phyloP scores from a whole-genome alignment of 1,140 invertebrate species.

The Artemia franciscana region DNA sequence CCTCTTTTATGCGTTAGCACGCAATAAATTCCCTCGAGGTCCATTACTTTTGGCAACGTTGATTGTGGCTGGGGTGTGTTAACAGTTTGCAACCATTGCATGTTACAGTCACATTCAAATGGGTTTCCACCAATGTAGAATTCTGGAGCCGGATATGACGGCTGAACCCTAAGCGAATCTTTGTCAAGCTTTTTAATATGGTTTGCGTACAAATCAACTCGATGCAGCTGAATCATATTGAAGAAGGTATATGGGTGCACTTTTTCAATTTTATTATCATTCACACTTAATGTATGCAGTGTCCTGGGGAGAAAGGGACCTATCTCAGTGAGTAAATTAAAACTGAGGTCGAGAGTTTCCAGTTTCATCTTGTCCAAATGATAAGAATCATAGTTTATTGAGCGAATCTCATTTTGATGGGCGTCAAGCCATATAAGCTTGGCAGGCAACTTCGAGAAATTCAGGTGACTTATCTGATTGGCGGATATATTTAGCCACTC shows the following conservation, averaged over 20 bases:
- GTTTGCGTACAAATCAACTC: conserved; percentile 64
- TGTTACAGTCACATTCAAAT: conserved; percentile 42
- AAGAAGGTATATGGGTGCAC: conserved; percentile 59
- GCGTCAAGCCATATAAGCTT: conserved; percentile 75
- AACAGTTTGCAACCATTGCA: conserved; percentile 59
- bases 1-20: conserved; percentile 63
- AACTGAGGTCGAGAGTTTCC: conserved; percentile 54
- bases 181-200: conserved; percentile 55
- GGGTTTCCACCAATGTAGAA: conserved; percentile 71
- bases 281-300: conserved; percentile 50
- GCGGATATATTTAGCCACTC: conserved; percentile 70
- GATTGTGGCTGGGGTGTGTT: conserved; percentile 35
- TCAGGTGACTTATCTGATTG: conserved; percentile 65
- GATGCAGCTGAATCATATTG: conserved; percentile 51
- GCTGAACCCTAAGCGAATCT: conserved; percentile 39
- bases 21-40: conserved; percentile 70
- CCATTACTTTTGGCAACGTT: conserved; percentile 69
- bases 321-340: conserved; percentile 49
- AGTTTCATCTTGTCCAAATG: conserved; percentile 31
- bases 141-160: conserved; percentile 41
- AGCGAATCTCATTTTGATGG: conserved; percentile 54
- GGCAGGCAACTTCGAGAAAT: conserved; percentile 62
- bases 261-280: conserved; percentile 50
- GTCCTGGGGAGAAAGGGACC: conserved; percentile 41
- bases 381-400: neutral